Evolutionary conservation across 2,888 invertebrate species (phyloP).

Genomic region (Philonicus albiceps): DNA sequence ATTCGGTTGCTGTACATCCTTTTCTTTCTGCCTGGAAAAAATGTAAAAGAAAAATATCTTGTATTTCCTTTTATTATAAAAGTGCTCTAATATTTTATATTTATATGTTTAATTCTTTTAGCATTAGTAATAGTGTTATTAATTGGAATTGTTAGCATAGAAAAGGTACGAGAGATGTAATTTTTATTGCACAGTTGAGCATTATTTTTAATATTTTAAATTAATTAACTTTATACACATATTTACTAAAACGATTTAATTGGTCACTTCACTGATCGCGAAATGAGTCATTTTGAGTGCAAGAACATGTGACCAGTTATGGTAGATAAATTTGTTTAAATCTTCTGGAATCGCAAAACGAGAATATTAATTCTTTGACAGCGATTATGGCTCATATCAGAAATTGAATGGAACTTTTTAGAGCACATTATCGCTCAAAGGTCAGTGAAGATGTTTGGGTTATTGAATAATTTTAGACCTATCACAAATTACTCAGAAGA

Average conservation of each 20-base stretch:
- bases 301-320: background rate
- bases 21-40: constrained; percentile 73
- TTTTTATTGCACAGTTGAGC: too few species aligned
- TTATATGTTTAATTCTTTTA: too few species aligned
- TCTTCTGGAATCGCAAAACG: background rate
- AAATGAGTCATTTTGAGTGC: background rate
- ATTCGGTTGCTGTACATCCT: constrained; percentile 81
- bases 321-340: background rate
- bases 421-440: background rate
- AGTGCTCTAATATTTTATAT: background rate
- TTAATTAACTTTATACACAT: too few species aligned
- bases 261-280: too few species aligned
- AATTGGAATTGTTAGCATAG: too few species aligned
- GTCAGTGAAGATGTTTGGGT: background rate
- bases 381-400: background rate
- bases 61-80: background rate
- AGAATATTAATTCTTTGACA: background rate
- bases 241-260: background rate
- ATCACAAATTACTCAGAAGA: background rate
- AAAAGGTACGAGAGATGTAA: too few species aligned
- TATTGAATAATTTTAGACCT: background rate
- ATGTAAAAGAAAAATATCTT: background rate
- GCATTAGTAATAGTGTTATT: too few species aligned
- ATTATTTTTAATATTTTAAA: background rate
- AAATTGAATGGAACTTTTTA: background rate